phyloP scores from a whole-genome alignment of 2,888 invertebrate species.

The Acanthosepion pharaonis region DNA sequence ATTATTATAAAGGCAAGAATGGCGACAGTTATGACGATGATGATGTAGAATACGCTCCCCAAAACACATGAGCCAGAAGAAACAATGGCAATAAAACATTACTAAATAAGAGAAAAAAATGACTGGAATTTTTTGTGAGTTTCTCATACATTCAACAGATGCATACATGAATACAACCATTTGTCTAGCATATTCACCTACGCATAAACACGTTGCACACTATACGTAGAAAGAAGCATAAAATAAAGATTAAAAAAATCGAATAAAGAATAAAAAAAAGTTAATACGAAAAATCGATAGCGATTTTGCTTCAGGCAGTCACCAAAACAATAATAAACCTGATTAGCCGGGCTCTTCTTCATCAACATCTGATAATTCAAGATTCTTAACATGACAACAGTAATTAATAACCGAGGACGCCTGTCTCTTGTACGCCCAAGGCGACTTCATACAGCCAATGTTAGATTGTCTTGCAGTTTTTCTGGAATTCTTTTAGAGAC shows the following conservation, averaged over 20 bases:
- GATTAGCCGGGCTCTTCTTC: not conserved
- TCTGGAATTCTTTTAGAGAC: not conserved
- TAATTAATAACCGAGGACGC: slow-evolving; percentile 22
- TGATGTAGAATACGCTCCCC: not conserved
- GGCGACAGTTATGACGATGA: not conserved
- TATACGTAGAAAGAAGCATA: not conserved
- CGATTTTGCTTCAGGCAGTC: not conserved
- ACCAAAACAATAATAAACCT: slow-evolving; percentile 33
- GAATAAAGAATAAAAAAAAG: not conserved
- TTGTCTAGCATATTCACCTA: not conserved
- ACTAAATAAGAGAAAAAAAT: not conserved
- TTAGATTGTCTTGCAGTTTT: slow-evolving; percentile 9
- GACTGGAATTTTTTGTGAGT: not conserved
- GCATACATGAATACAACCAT: not conserved
- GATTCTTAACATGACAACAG: slow-evolving; percentile 12
- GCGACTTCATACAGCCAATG: slow-evolving; percentile 8
- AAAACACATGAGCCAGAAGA: not conserved
- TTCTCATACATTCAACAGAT: not conserved
- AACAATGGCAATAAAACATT: not conserved
- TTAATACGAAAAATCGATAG: not conserved
- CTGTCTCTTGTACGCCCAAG: not conserved
- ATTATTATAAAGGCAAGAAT: not conserved
- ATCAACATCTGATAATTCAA: slow-evolving; percentile 33
- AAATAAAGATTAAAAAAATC: not conserved
- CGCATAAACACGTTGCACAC: not conserved